Evolutionary conservation across 2,113 vertebrate species (phyloP).

Genomic region (Andinoacara biseriatus): DNA sequence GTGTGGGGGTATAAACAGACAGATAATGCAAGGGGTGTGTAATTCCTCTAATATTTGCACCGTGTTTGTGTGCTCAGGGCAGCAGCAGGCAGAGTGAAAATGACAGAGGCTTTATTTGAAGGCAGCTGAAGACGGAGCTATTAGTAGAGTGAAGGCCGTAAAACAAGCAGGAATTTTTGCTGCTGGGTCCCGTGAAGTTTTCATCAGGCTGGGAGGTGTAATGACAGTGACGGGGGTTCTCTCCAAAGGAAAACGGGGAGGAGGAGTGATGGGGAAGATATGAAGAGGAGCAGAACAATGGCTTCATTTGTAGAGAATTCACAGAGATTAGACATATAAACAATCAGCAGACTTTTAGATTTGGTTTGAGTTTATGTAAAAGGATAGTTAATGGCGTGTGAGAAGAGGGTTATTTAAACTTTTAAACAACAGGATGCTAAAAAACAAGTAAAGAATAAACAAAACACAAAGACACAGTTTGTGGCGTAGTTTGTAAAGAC

Average conservation of each 20-base stretch:
- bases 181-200: conserved; percentile 58
- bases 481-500: conserved; percentile 7
- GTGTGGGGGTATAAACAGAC: neutral
- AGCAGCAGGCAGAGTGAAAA: conserved; percentile 28
- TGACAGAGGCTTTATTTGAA: conserved; percentile 52
- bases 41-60: conserved; percentile 16
- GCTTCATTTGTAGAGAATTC: neutral
- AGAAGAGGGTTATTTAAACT: neutral
- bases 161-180: conserved; percentile 69
- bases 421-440: neutral
- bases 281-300: conserved; percentile 1
- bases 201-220: conserved; percentile 51
- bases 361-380: neutral
- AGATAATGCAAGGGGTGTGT: conserved; percentile 20
- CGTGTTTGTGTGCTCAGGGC: neutral
- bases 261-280: neutral
- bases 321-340: neutral
- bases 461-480: neutral
- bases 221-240: conserved; percentile 42
- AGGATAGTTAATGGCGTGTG: neutral
- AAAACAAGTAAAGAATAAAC: neutral
- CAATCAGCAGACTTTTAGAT: neutral
- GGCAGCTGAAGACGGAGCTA: conserved; percentile 55
- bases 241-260: conserved; percentile 21
- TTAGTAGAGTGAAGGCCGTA: conserved; percentile 61